Evolutionary conservation across 2,113 vertebrate genomes (phyloP), one percentile per base, ranked within the genome.

Genomic region (Fukomys damarensis): DNA sequence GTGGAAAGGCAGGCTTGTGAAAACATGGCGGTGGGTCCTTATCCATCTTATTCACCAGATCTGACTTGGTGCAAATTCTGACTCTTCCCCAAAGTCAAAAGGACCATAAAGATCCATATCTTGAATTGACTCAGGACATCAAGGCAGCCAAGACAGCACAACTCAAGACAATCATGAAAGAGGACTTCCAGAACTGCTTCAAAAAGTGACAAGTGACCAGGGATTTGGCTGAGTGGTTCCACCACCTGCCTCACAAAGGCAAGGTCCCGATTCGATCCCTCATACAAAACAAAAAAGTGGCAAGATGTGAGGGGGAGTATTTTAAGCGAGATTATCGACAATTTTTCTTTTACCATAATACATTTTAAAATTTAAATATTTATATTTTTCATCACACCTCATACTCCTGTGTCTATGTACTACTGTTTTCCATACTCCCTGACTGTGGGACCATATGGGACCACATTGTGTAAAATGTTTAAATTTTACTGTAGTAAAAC

Each of bases 361-460:
- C 26, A 46, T 49, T 76, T 46, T 46, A 1, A 49, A 76, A 76
- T 30, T 76, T 76, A 76, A 49, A 46, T 76, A 49, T 46, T 46
- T 2, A 16, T 76, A 38, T 28, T 76, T 76, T 30, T 49, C 24
- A 28, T 30, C 13, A 76, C 14, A 8, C 72, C 43, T 46, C 5
- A 86, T 56, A 61, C 8, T n/a, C 46, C 12, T 41, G 2, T 58
- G 35, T 66, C 63, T 16, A 35, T 89, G 89, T 84, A 38, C 38
- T 70, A 30, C n/a, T 7, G 70, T 93, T 95, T 97, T 96, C 93
- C 24, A 76, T 93, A 88, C 32, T 86, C 2, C 19, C 7, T 81
- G 72, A 86, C 20, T 66, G 43, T 41, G 22, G 61, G 16, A 58
- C 28, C 10, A 7, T 35, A 35, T 70, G 13, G 77, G 70, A 95